Conservation (phyloP, 2,888 invertebrate genomes). For the Neocrepidodera transversa region DNA sequence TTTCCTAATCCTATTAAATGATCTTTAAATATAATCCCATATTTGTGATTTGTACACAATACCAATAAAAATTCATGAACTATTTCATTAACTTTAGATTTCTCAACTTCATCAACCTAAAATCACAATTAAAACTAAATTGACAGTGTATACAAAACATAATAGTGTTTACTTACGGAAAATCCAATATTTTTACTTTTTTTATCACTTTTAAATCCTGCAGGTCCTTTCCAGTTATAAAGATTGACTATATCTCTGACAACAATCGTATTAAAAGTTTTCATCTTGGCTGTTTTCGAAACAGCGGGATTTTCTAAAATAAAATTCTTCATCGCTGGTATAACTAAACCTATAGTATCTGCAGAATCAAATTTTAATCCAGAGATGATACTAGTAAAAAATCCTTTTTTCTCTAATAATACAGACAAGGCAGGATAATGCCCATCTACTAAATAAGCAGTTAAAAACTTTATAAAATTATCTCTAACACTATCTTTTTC, state of each 20-base stretch:
- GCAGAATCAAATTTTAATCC: constrained; percentile 73
- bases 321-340: constrained; percentile 72
- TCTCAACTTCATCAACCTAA: constrained; percentile 57
- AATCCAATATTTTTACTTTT: constrained; percentile 55
- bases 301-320: constrained; percentile 71
- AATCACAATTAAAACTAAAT: too few species aligned
- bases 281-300: constrained; percentile 76
- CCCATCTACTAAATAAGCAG: constrained; percentile 78
- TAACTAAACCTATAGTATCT: constrained; percentile 70
- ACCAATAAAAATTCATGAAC: constrained; percentile 75
- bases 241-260: constrained; percentile 73
- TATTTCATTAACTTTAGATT: constrained; percentile 64
- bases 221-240: constrained; percentile 79
- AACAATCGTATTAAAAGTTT: constrained; percentile 72
- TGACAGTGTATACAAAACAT: too few species aligned
- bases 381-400: constrained; percentile 64
- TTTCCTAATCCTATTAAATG: constrained; percentile 68
- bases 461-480: constrained; percentile 77
- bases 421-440: constrained; percentile 71
- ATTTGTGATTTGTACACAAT: constrained; percentile 76
- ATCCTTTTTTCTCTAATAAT: constrained; percentile 72
- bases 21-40: constrained; percentile 80
- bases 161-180: constrained; percentile 37
- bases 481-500: constrained; percentile 73
- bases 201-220: constrained; percentile 59